phyloP scores from a whole-genome alignment of 2,888 invertebrate species.

The Lycia hirtaria region DNA sequence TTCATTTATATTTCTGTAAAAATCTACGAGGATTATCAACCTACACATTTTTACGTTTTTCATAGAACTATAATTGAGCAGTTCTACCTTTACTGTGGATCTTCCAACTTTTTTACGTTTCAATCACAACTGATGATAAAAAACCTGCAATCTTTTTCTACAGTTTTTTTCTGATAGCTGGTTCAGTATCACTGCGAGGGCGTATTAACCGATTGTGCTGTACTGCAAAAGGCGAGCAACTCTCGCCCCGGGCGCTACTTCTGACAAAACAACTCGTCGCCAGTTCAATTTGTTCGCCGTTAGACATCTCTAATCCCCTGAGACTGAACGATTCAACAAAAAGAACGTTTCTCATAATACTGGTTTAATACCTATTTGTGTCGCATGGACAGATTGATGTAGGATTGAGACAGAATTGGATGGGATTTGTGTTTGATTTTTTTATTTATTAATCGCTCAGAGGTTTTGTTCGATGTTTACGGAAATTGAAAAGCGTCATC shows the following conservation, averaged over 20 bases:
- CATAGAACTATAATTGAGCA: not conserved
- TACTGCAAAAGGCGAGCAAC: conserved; percentile 75
- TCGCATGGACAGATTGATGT: conserved; percentile 12
- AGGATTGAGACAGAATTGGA: conserved; percentile 8
- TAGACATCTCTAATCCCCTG: conserved; percentile 67
- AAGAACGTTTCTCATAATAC: conserved; percentile 51
- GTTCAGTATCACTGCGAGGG: conserved; percentile 43
- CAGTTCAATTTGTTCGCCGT: conserved; percentile 75
- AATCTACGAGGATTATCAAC: not conserved
- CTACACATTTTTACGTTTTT: not conserved
- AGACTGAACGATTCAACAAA: conserved; percentile 59
- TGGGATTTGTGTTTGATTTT: conserved; percentile 3
- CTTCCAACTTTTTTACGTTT: conserved; percentile 1
- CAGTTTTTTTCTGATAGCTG: conserved; percentile 19
- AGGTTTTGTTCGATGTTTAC: too few species aligned
- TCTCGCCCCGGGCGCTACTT: conserved; percentile 68
- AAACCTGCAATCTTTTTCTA: conserved; percentile 5
- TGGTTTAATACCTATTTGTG: conserved; percentile 22
- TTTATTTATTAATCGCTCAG: not conserved
- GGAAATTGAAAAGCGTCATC: too few species aligned
- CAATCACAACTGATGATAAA: conserved; percentile 7
- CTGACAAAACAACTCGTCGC: conserved; percentile 60
- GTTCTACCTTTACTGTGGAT: not conserved
- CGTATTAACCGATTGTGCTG: conserved; percentile 59
- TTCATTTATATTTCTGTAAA: too few species aligned